These are phyloP conservation scores for Margarornis squamiger DNA, from an alignment of 2,797 vertebrate genomes.

Conservation along the genomic window DNA sequence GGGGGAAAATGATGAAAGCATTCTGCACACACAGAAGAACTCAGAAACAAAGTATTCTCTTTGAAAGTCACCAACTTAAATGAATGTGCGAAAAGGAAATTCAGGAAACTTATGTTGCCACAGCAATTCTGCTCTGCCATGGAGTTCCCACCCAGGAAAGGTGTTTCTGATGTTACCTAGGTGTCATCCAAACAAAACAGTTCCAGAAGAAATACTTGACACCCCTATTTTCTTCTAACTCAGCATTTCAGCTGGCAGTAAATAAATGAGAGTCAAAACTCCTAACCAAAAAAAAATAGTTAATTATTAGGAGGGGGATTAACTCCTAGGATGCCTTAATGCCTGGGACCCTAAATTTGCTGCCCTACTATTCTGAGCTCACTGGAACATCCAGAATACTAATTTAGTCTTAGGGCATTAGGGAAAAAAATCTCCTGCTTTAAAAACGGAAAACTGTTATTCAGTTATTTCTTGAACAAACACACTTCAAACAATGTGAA, in stretches of 20 bases:
- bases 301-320: not conserved
- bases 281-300: not conserved
- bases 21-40: constrained; percentile 15
- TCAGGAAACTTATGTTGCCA: not conserved
- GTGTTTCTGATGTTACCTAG: constrained; percentile 11
- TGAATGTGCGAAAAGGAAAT: constrained; percentile 3
- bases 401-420: not conserved
- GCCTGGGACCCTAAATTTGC: not conserved
- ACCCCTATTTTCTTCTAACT: constrained; percentile 2
- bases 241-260: not conserved
- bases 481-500: constrained; percentile 58
- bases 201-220: not conserved
- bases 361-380: not conserved
- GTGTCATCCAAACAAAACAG: constrained; percentile 52
- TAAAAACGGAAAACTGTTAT: constrained; percentile 43
- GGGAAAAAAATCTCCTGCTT: constrained; percentile 4
- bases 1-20: not conserved
- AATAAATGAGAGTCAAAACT: not conserved
- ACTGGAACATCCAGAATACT: not conserved
- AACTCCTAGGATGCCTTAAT: not conserved
- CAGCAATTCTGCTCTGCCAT: constrained; percentile 16
- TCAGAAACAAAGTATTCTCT: not conserved
- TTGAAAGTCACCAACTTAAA: constrained; percentile 42
- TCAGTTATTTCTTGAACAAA: constrained; percentile 64
- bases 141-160: constrained; percentile 48